Evolutionary conservation across 2,888 invertebrate species (phyloP).

Genomic region (Plebejus anna): DNA sequence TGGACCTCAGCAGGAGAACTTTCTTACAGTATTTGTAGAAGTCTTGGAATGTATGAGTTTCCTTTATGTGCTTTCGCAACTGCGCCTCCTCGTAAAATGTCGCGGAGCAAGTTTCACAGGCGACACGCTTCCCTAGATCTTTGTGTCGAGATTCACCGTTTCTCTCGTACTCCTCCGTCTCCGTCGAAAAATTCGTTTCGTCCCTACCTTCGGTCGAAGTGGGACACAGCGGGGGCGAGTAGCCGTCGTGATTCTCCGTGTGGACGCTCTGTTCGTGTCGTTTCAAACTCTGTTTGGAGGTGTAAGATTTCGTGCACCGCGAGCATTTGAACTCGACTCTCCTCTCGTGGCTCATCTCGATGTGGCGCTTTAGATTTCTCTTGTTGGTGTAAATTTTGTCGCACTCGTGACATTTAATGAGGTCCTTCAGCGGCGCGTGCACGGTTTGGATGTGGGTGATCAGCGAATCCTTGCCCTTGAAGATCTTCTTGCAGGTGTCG

Average conservation of each 20-base stretch:
- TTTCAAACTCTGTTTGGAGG: constrained; percentile 58
- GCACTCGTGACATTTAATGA: constrained; percentile 52
- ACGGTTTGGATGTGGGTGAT: constrained; percentile 53
- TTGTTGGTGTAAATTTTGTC: constrained; percentile 56
- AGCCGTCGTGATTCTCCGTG: constrained; percentile 41
- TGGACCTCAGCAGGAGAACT: constrained; percentile 45
- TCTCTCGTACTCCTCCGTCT: constrained; percentile 40
- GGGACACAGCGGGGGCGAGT: constrained; percentile 43
- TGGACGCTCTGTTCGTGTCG: constrained; percentile 52
- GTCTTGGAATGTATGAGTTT: constrained; percentile 54
- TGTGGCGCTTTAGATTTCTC: constrained; percentile 57
- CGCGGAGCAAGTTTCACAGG: constrained; percentile 50
- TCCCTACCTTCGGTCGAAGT: constrained; percentile 44
- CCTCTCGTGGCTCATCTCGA: constrained; percentile 57
- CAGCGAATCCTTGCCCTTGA: constrained; percentile 53
- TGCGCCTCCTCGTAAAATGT: constrained; percentile 48
- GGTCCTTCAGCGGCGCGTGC: constrained; percentile 45
- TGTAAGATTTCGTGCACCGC: constrained; percentile 61
- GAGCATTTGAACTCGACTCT: constrained; percentile 54
- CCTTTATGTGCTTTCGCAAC: constrained; percentile 57
- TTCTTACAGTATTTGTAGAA: constrained; percentile 62
- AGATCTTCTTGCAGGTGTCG: constrained; percentile 53
- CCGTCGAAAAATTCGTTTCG: constrained; percentile 41
- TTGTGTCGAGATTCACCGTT: constrained; percentile 27
- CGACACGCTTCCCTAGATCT: constrained; percentile 33